These are phyloP conservation scores for Sminthurinus aureus DNA, from an alignment of 2,888 invertebrate species.

Conservation along the genomic window DNA sequence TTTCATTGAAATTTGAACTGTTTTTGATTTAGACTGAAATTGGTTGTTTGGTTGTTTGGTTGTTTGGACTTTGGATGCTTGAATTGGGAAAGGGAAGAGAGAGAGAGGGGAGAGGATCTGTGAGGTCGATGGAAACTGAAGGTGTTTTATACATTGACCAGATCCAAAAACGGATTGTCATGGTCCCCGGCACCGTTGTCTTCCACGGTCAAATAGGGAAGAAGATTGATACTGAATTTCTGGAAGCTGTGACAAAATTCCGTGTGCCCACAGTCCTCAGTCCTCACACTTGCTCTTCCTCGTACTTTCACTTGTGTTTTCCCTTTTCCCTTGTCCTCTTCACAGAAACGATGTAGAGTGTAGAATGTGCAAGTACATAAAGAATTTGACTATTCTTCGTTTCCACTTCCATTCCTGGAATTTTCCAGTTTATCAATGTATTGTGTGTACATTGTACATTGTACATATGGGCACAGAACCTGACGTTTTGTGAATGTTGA, in stretches of 20 bases:
- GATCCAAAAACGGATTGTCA: not conserved
- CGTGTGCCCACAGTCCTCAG: not conserved
- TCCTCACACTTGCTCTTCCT: no score
- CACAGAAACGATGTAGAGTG: not conserved
- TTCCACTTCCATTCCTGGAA: not conserved
- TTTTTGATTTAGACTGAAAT: no score
- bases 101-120: no score
- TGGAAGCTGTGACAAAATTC: not conserved
- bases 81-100: not conserved
- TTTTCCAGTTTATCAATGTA: not conserved
- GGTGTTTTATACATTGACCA: not conserved
- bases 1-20: no score
- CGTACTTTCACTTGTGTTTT: not conserved
- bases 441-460: no score
- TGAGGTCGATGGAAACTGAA: no score
- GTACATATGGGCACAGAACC: not conserved
- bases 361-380: not conserved
- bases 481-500: not conserved
- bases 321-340: not conserved
- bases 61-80: no score
- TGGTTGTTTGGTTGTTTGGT: no score
- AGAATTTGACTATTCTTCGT: not conserved
- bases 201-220: not conserved
- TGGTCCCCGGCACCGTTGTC: no score
- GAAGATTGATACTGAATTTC: slow-evolving; percentile 22